Conservation (phyloP, 92 coral and sea anemone genomes). For the Heliopora coerulea region DNA sequence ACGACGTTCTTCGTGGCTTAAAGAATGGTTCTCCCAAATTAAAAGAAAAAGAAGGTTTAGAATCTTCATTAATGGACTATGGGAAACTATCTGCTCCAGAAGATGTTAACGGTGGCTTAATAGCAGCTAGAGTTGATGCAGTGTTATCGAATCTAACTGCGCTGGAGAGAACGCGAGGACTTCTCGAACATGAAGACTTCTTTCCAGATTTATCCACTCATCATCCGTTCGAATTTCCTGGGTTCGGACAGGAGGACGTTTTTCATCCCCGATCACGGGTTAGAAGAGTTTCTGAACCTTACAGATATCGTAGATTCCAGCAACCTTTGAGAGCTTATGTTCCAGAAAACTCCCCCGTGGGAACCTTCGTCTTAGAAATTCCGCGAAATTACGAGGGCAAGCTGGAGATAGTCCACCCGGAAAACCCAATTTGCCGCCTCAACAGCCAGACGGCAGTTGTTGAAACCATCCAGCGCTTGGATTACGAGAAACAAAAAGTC, state of each 20-base stretch:
- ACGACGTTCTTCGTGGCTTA: neutral
- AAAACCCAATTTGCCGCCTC: constrained; percentile 71
- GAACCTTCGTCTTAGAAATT: constrained; percentile 63
- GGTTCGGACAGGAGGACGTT: constrained; percentile 14
- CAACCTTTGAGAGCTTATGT: constrained; percentile 86
- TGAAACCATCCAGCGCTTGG: constrained; percentile 41
- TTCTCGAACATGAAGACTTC: neutral
- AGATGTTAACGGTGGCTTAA: constrained; percentile 12
- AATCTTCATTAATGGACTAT: neutral
- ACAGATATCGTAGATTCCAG: constrained; percentile 71
- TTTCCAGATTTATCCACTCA: neutral
- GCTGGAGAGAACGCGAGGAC: constrained; percentile 4
- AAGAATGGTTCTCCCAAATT: neutral
- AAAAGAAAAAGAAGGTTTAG: neutral
- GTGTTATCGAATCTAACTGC: neutral
- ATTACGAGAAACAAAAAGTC: constrained; percentile 57
- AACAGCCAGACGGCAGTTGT: constrained; percentile 60
- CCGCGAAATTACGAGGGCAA: constrained; percentile 81
- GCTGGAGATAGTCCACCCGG: constrained; percentile 73
- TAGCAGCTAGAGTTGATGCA: neutral
- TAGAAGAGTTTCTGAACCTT: constrained; percentile 11
- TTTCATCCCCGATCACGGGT: neutral
- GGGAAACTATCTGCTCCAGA: neutral
- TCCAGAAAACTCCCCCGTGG: constrained; percentile 65
- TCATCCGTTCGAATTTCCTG: constrained; percentile 12